Percentiles rank a stretch among this genome's conserved stretches.
These are phyloP conservation scores for Drosophila mayri DNA, from an alignment of 1,140 invertebrate species.

Conservation along the genomic window DNA sequence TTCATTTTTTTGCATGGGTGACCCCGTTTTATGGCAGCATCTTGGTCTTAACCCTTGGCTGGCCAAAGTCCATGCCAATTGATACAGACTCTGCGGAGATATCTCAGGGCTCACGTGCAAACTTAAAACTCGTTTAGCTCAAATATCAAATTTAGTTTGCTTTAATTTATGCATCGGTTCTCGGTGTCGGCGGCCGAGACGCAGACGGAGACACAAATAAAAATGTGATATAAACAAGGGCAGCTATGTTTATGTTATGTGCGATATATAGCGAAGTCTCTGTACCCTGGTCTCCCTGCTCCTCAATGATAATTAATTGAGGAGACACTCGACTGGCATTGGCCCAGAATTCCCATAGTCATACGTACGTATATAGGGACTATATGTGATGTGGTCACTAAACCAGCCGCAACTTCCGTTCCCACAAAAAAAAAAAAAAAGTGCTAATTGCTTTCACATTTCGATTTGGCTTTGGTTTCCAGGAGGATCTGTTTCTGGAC, in stretches of 20 bases:
- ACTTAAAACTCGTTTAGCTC: slow-evolving; percentile 21
- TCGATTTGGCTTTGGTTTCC: slow-evolving; percentile 45
- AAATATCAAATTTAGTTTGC: slow-evolving; percentile 5
- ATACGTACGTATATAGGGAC: too few species aligned
- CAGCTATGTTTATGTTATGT: not conserved
- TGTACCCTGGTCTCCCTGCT: slow-evolving; percentile 2
- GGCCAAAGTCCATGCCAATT: slow-evolving; percentile 31
- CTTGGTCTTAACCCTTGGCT: slow-evolving; percentile 7
- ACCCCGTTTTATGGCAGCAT: slow-evolving; percentile 7
- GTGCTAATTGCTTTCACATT: slow-evolving; percentile 35
- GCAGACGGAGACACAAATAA: slow-evolving; percentile 4
- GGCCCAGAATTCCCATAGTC: slow-evolving; percentile 25
- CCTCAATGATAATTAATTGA: slow-evolving; percentile 27
- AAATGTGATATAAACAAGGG: slow-evolving; percentile 7
- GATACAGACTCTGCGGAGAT: not conserved
- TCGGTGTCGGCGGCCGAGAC: not conserved
- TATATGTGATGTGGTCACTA: slow-evolving; percentile 4
- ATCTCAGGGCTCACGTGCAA: slow-evolving; percentile 22
- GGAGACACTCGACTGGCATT: slow-evolving; percentile 10
- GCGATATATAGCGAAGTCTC: not conserved
- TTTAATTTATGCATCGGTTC: slow-evolving; percentile 28
- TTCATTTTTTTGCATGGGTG: slow-evolving; percentile 9
- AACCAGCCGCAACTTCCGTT: slow-evolving; percentile 35
- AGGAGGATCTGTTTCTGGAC: slow-evolving; percentile 80
- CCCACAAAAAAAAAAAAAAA: slow-evolving; percentile 8